These are phyloP conservation scores for Melanotaenia parkinsoni DNA, from an alignment of 2,797 vertebrate species.

Conservation along the genomic window DNA sequence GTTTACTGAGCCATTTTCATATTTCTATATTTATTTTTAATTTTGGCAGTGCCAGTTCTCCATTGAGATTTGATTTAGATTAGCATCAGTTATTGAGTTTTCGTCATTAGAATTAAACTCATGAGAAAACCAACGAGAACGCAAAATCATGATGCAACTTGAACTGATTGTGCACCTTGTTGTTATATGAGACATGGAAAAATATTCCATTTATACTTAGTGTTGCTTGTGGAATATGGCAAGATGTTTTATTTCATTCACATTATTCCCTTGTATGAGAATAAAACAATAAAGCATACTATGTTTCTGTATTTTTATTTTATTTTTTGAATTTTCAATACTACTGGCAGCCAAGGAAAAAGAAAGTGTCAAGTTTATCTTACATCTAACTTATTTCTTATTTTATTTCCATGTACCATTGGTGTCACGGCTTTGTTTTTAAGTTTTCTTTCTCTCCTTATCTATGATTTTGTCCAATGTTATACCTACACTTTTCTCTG, in stretches of 20 bases:
- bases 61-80: too few relatives aligned
- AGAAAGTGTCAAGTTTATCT: background rate
- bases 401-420: slow-evolving; percentile 2
- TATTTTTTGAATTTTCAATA: too few relatives aligned
- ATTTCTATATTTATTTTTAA: too few relatives aligned
- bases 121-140: background rate
- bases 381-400: background rate
- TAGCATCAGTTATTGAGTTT: too few relatives aligned
- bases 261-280: background rate
- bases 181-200: background rate
- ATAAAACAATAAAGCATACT: slow-evolving; percentile 9
- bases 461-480: slow-evolving; percentile 9
- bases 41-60: too few relatives aligned
- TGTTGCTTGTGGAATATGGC: background rate
- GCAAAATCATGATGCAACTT: background rate
- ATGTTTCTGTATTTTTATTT: too few relatives aligned
- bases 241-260: too few relatives aligned
- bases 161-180: background rate
- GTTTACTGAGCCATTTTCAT: too few relatives aligned
- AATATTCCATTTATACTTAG: slow-evolving; percentile 6
- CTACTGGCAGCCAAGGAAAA: background rate
- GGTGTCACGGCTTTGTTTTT: slow-evolving; percentile 13
- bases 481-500: slow-evolving; percentile 24
- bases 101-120: too few relatives aligned
- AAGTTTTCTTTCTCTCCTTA: slow-evolving; percentile 17